phyloP scores from a whole-genome alignment of 2,888 invertebrate species.

The Biston stratarius region DNA sequence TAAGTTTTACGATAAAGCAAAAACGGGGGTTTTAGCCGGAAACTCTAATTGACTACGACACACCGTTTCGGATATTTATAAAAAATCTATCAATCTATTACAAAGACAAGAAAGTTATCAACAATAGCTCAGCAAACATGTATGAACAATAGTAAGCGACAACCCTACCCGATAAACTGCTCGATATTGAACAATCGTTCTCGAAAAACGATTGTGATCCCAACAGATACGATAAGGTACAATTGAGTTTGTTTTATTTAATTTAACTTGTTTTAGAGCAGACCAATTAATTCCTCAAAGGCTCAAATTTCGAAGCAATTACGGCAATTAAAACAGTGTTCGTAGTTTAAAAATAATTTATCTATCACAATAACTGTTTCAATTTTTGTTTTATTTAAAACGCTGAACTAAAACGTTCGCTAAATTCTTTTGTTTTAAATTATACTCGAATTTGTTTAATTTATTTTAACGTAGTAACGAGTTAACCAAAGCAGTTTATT shows the following conservation, averaged over 20 bases:
- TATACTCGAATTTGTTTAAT: background rate
- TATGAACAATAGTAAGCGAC: background rate
- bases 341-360: conserved; percentile 18
- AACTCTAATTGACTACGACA: too few species aligned
- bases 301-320: conserved; percentile 22
- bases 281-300: conserved; percentile 22
- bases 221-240: conserved; percentile 15
- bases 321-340: conserved; percentile 15
- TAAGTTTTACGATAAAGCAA: too few species aligned
- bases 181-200: conserved; percentile 6
- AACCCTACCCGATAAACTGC: conserved; percentile 9
- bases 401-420: too few species aligned
- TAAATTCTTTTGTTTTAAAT: background rate
- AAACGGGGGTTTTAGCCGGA: too few species aligned
- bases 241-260: conserved; percentile 19
- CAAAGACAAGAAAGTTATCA: too few species aligned
- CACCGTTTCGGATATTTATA: too few species aligned
- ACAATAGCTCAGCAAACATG: too few species aligned
- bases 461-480: too few species aligned
- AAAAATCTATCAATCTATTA: too few species aligned
- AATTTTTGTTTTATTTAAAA: background rate
- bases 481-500: too few species aligned
- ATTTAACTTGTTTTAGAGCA: conserved; percentile 12
- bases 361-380: conserved; percentile 5
- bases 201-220: conserved; percentile 7